Evolutionary conservation across 2,797 vertebrate genomes (phyloP), one percentile per base, ranked within the genome.

Genomic region (Leptoclinus maculatus): DNA sequence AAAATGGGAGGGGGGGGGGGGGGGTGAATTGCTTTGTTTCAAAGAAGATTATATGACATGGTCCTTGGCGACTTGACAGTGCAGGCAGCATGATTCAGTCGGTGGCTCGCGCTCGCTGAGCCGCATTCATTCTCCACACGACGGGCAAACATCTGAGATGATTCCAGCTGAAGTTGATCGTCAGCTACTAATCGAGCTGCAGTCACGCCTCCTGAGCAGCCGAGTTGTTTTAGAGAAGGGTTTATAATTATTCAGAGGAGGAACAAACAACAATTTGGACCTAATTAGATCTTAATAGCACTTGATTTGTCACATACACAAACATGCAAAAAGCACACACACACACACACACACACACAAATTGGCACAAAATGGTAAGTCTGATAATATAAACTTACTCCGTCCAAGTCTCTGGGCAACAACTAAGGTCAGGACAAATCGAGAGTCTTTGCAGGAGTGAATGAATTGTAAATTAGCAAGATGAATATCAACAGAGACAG

Each of bases 261-360:
- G 68, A 84, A 80, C 80, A 71, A 90, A 90, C 78, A 75, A 80
- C 78, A 81, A 85, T 91, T 92, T 89, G 73, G 79, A 88, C 80
- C 72, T 91, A 93, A 94, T 93, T 91, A 85, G 85, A 66, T 89
- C 84, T 86, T 89, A 92, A 94, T 94, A 83, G 84, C 85, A 92
- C 86, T 77, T 91, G 88, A 92, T 88, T 83, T 76, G 67, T 88
- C 80, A 75, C 67, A 85, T 78, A 84, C 76, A 76, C 83, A 84
- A 82, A 75, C 76, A 81, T 63, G 47, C 36, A 82, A 66, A 49
- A 59, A 45, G 29, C 57, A 68, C 66, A 65, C 1, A 21, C 49
- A 70, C 29, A 13, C 45, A 32, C 36, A 41, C 80, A 64, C 78
- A 67, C 66, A 47, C 63, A 53, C 64, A 39, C 68, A 56, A 68